Evolutionary conservation across 2,797 vertebrate genomes (phyloP), one percentile per base, ranked within the genome.

Genomic region (Artibeus jamaicensis): DNA sequence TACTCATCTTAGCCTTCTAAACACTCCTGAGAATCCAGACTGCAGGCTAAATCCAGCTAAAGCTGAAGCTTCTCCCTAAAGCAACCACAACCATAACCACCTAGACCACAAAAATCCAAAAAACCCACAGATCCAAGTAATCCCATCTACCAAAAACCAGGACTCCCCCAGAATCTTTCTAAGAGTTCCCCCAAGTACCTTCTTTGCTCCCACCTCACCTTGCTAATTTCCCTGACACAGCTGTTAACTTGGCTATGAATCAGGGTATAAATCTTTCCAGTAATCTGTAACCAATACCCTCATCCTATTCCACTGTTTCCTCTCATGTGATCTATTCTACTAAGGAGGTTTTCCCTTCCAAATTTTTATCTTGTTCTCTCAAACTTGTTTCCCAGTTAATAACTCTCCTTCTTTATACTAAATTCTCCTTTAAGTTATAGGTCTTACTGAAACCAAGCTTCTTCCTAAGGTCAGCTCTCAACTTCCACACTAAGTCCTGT

Each of bases 61-160:
- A 93, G 53, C 42, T 76, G n/a, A 93, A 86, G 86, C 55, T 70
- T 79, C 55, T 77, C 83, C 70, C 84, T 81, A 46, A 65, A 77
- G 32, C 22, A 39, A 26, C 5, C 44, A 93, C 50, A 82, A 53
- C 26, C 44, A 93, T 44, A 82, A 53, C 26, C 12, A 89, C 16
- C 24, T 86, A 70, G 44, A 53, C n/a, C 53, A 16, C 44, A 89
- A 76, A 67, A 65, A 39, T 48, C 2, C 2, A 19, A 57, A 67
- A 84, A 57, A 19, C 46, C 53, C n/a, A 81, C 7, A 90, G 68
- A 73, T 91, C 57, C 37, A 89, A 84, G 26, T 59, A 6, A 57
- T 59, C 50, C 29, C 34, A 68, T 62, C 50, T 79, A 84, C 50
- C 48, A 73, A 88, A 76, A 68, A 16, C 22, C 24, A 85, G 19